Base-by-base conservation (phyloP, 2,888 invertebrate species). In the Agriotes lineatus region DNA sequence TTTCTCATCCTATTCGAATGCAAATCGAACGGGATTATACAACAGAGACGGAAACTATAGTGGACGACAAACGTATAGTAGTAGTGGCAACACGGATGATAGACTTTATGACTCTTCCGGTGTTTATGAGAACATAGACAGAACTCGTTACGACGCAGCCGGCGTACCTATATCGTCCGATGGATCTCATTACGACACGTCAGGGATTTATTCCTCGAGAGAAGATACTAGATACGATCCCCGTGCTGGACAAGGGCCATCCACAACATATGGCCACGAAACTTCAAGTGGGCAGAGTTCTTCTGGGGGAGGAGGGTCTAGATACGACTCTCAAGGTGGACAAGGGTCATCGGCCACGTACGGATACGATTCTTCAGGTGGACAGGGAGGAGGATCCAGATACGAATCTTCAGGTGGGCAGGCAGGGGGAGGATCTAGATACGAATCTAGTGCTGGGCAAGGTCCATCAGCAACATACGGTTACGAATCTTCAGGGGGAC, bases 1-100 rank as follows among this genome's bases (percentile, higher is more conserved):
- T 71, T 66, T 77, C 30, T 62, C 77, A 70, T 69, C 74, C 76
- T 67, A 73, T 71, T 67, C 76, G 12, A 74, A 39, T 37, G n/a
- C 65, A 20, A 70, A 70, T 35, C 39, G 65, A 60, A 68, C 74
- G 0, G 74, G 72, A 37, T 18, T 74, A 30, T 75, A 69, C 56
- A 67, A 65, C 7, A 69, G 72, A 60, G 68, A 62, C 12, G 69
- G 67, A 16, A 45, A 64, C 30, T 69, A 73, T 22, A 60, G 67
- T 25, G 67, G 64, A 14, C 35, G 64, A 35, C 59, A 62, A 9
- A 19, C 18, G 12, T 61, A 67, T 20, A 16, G 33, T 14, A 25
- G 37, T 48, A 57, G 25, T 37, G 56, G 16, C 9, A 35, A 42
- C 42, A 1, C 9, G 35, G 61, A 19, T 5, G 56, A 60, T 22